Evolutionary conservation across 2,797 vertebrate species (phyloP).

Genomic region (Harpagifer antarcticus): DNA sequence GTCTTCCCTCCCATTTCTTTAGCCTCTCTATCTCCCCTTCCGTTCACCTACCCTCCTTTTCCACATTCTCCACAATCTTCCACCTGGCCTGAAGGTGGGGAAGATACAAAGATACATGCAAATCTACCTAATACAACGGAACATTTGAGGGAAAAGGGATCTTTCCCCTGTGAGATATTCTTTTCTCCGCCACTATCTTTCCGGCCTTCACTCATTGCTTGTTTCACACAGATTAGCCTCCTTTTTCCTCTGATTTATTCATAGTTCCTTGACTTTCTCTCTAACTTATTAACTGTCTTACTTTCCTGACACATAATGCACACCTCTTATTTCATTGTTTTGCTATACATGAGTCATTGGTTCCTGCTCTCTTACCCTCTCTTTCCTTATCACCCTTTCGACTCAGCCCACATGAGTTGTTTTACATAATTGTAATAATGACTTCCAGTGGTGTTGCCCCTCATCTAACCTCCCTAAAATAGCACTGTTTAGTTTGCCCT

Average conservation of each 20-base stretch:
- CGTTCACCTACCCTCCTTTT: slow-evolving; percentile 19
- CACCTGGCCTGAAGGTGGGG: slow-evolving; percentile 47
- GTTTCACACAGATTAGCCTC: slow-evolving; percentile 24
- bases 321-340: slow-evolving; percentile 18
- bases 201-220: slow-evolving; percentile 25
- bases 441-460: slow-evolving; percentile 39
- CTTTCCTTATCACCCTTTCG: slow-evolving; percentile 22
- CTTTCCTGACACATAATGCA: no score
- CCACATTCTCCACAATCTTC: slow-evolving; percentile 38
- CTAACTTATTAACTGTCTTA: slow-evolving; percentile 6
- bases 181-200: slow-evolving; percentile 41
- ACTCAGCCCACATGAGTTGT: slow-evolving; percentile 42
- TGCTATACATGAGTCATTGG: slow-evolving; percentile 39
- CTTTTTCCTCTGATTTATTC: slow-evolving; percentile 37
- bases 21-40: slow-evolving; percentile 18
- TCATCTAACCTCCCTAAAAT: slow-evolving; percentile 49
- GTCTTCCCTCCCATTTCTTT: slow-evolving; percentile 13
- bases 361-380: slow-evolving; percentile 26
- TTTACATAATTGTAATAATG: slow-evolving; percentile 66
- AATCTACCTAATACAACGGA: slow-evolving; percentile 68
- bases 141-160: slow-evolving; percentile 57
- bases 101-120: slow-evolving; percentile 61
- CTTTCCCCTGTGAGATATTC: slow-evolving; percentile 59
- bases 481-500: slow-evolving; percentile 39
- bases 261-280: slow-evolving; percentile 30